Percentiles rank a stretch among this genome's conserved stretches.
These are phyloP conservation scores for Trididemnum nubilum DNA, from an alignment of 23 tunicate genomes.

Conservation along the genomic window DNA sequence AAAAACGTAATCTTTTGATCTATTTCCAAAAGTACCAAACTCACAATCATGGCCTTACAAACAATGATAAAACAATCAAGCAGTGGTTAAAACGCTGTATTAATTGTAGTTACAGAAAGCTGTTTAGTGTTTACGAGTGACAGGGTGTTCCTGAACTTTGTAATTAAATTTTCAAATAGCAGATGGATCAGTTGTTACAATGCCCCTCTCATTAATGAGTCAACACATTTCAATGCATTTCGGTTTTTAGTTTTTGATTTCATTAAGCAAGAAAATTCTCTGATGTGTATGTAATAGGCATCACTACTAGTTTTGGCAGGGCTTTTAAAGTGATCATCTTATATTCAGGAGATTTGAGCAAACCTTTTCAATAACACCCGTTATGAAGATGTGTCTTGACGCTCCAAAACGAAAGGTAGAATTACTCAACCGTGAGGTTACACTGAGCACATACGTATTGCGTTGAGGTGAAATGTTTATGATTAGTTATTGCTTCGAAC, in stretches of 20 bases:
- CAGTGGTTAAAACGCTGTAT: neutral
- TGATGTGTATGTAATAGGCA: conserved; percentile 35
- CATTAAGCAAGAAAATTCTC: conserved; percentile 34
- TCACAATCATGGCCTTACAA: conserved; percentile 6
- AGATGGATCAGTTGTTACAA: conserved; percentile 38
- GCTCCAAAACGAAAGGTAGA: too few species aligned
- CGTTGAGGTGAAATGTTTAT: too few species aligned
- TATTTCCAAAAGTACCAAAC: neutral
- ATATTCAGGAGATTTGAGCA: conserved; percentile 45
- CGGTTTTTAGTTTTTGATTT: conserved; percentile 41
- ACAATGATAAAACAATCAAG: conserved; percentile 5
- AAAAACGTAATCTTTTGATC: conserved; percentile 12
- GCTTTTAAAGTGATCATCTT: conserved; percentile 39
- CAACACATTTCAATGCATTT: conserved; percentile 49
- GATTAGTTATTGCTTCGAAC: too few species aligned
- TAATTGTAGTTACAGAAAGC: conserved; percentile 15
- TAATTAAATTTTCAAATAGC: conserved; percentile 40
- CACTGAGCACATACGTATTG: too few species aligned
- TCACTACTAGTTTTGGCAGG: conserved; percentile 45
- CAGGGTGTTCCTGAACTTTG: conserved; percentile 46
- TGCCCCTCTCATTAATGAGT: conserved; percentile 42
- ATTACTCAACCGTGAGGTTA: too few species aligned
- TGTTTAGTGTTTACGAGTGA: conserved; percentile 19
- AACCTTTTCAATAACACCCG: conserved; percentile 34
- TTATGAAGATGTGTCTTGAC: conserved; percentile 35